Conservation (phyloP, 2,888 invertebrate genomes). For the Hydroisotoma schaefferi region DNA sequence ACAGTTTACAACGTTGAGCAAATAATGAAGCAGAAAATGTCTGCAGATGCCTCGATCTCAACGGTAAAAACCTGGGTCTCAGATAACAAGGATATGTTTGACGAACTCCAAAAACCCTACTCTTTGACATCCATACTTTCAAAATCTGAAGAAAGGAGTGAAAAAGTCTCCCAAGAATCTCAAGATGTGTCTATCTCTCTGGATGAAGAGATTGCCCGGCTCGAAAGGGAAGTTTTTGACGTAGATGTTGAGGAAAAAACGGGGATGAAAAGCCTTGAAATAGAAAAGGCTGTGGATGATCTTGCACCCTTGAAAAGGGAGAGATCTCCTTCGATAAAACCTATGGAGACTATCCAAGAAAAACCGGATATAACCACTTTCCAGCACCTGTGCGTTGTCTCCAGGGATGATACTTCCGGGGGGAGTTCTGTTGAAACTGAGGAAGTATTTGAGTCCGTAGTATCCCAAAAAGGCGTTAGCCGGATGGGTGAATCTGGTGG, state of each 20-base stretch:
- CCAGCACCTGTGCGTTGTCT: slow-evolving; percentile 27
- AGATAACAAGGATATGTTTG: slow-evolving; percentile 14
- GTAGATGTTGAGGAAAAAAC: slow-evolving; percentile 22
- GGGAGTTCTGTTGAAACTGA: background rate
- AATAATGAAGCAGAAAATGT: slow-evolving; percentile 30
- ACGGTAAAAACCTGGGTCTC: slow-evolving; percentile 31
- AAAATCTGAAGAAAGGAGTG: slow-evolving; percentile 18
- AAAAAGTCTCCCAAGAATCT: slow-evolving; percentile 23
- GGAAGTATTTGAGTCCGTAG: too few relatives aligned
- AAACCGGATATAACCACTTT: slow-evolving; percentile 34
- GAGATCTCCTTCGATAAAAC: slow-evolving; percentile 1
- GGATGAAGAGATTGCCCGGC: slow-evolving; percentile 33
- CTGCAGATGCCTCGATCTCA: slow-evolving; percentile 23
- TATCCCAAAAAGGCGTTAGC: too few relatives aligned
- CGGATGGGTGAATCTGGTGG: too few relatives aligned
- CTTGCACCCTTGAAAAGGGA: slow-evolving; percentile 10
- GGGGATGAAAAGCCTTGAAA: slow-evolving; percentile 15
- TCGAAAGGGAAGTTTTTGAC: slow-evolving; percentile 40
- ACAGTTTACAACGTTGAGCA: slow-evolving; percentile 28
- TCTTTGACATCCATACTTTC: background rate
- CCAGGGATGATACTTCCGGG: slow-evolving; percentile 13
- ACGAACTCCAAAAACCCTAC: background rate
- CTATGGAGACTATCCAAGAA: slow-evolving; percentile 29
- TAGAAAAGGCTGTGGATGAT: slow-evolving; percentile 28
- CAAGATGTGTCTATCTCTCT: slow-evolving; percentile 7